Evolutionary conservation across 1,140 invertebrate genomes (phyloP), one percentile per base, ranked within the genome.

Genomic region (Himalopsyche phryganea): DNA sequence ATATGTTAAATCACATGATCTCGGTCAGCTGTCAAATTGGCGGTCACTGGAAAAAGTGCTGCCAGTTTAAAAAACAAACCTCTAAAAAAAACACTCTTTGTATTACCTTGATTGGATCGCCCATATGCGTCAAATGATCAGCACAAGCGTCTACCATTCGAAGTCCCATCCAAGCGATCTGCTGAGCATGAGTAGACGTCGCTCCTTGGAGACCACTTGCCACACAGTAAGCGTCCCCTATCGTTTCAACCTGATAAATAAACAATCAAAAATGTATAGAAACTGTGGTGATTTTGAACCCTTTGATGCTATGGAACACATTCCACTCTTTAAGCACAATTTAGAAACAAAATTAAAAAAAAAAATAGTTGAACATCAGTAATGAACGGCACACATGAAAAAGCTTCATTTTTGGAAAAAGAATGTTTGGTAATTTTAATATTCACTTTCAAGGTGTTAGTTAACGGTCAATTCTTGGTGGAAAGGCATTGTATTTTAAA

Each of bases 141-240:
- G 85, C 83, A 69, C 93, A 94, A 0, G 88, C 90, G 66, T 91
- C 83, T 56, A 96, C 92, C 94, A 98, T 98, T 38, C 79, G 77
- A 17, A 83, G 63, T 6, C 89, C 91, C 94, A 98, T 96, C 92
- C 92, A 96, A 15, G 92, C 91, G 28, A 95, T 94, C 77, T 94
- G 92, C 54, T 93, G 90, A 6, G 94, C 93, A 73, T 97, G 94
- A 42, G 88, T 92, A 13, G 78, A 77, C 33, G 87, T 91, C 61
- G 83, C 82, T 63, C 87, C 85, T 69, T 96, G 92, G 6, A 97
- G 74, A 1, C 94, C 94, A 58, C 92, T 92, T 0, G 92, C 93
- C 2, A 96, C 92, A 71, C 94, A 96, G 72, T 97, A 98, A 0
- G 94, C 94, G 76, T 96, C 94, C 0, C 94, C 94, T 65, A 90